Conservation (phyloP, 2,888 invertebrate species). For the Siphonodentalium dalli region DNA sequence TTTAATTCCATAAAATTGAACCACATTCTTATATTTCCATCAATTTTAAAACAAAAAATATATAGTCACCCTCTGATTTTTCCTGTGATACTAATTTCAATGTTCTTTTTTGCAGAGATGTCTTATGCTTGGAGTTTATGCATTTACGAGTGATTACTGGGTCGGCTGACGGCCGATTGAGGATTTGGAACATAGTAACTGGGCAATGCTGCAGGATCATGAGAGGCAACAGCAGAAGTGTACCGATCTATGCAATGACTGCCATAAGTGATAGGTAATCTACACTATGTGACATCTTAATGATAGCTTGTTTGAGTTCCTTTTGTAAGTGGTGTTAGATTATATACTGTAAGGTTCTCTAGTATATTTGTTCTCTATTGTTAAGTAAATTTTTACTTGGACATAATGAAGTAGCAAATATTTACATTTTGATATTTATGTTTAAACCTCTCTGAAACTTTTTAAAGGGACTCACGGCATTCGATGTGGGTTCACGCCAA, state of each 20-base stretch:
- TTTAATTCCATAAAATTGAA: background rate
- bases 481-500: no score
- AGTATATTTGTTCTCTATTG: no score
- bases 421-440: no score
- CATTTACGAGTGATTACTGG: constrained; percentile 64
- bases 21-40: background rate
- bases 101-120: constrained; percentile 48
- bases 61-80: no score
- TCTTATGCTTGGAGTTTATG: constrained; percentile 62
- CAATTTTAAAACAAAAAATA: background rate
- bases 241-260: constrained; percentile 59
- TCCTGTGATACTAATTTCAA: background rate
- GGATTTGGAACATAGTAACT: constrained; percentile 64
- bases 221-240: constrained; percentile 64
- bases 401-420: no score
- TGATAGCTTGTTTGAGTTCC: background rate
- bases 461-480: no score
- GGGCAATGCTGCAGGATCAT: constrained; percentile 64
- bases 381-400: no score
- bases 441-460: no score
- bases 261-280: constrained; percentile 59
- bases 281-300: background rate
- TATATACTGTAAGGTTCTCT: no score
- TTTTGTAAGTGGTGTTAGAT: no score
- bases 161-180: constrained; percentile 61